Percentiles rank a stretch among this genome's conserved stretches.
Evolutionary conservation across 2,797 vertebrate genomes (phyloP).

Genomic region (Tenualosa thibaudeaui): DNA sequence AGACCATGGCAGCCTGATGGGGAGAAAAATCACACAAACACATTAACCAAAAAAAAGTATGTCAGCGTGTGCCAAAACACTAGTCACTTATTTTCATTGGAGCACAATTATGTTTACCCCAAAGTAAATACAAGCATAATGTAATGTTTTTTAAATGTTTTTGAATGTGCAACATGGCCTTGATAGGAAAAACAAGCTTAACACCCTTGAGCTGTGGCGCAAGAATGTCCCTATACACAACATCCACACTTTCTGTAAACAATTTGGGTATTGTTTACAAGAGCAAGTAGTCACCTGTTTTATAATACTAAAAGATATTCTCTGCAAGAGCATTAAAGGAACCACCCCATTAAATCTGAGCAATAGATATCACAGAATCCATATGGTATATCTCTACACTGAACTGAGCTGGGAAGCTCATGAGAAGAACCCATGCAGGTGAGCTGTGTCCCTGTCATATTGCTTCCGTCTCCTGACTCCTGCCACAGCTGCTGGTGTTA

Average conservation of each 20-base stretch:
- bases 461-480: background rate
- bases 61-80: slow-evolving; percentile 32
- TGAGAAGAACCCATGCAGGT: background rate
- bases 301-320: background rate
- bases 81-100: slow-evolving; percentile 59
- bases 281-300: too few species aligned
- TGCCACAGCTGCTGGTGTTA: background rate
- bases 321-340: background rate
- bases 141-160: background rate
- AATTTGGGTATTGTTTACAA: background rate
- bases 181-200: background rate
- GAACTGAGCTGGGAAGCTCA: background rate
- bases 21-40: background rate
- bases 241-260: background rate
- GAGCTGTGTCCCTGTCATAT: slow-evolving; percentile 8
- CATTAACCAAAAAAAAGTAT: background rate
- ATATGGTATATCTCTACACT: background rate
- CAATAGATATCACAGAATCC: background rate
- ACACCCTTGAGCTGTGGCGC: background rate
- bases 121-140: slow-evolving; percentile 6
- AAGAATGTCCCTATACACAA: background rate
- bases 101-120: slow-evolving; percentile 10
- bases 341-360: background rate
- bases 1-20: background rate
- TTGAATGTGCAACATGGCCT: background rate